phyloP scores from a whole-genome alignment of 2,888 invertebrate species.

The Volucella inanis region DNA sequence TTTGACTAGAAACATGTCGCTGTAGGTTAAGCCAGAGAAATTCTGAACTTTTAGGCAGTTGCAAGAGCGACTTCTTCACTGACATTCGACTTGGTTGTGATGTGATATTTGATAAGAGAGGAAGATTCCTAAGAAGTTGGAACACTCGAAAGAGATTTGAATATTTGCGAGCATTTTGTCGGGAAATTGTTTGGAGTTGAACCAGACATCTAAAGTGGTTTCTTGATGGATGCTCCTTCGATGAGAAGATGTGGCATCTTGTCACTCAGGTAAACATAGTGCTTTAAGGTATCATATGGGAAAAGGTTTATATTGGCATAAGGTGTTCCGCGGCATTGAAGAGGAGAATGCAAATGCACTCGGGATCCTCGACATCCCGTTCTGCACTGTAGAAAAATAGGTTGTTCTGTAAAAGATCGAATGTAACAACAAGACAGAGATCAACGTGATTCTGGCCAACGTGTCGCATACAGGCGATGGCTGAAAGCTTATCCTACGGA shows the following conservation, averaged over 20 bases:
- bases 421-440: slow-evolving; percentile 93
- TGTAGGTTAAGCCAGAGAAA: slow-evolving; percentile 91
- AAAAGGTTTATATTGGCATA: slow-evolving; percentile 94
- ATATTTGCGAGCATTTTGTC: slow-evolving; percentile 89
- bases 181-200: slow-evolving; percentile 88
- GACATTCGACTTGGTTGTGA: slow-evolving; percentile 81
- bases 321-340: slow-evolving; percentile 96
- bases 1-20: slow-evolving; percentile 91
- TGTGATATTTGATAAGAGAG: slow-evolving; percentile 86
- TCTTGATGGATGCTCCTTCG: slow-evolving; percentile 82
- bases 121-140: slow-evolving; percentile 91
- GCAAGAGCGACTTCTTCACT: slow-evolving; percentile 83
- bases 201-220: slow-evolving; percentile 83
- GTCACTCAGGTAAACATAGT: slow-evolving; percentile 96
- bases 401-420: slow-evolving; percentile 94
- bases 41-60: too few relatives aligned
- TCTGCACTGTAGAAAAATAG: slow-evolving; percentile 98
- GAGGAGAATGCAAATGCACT: slow-evolving; percentile 95
- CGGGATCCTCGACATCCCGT: slow-evolving; percentile 96
- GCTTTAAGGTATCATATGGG: slow-evolving; percentile 95
- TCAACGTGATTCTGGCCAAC: slow-evolving; percentile 95
- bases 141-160: slow-evolving; percentile 89
- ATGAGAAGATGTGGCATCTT: slow-evolving; percentile 91
- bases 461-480: slow-evolving; percentile 92
- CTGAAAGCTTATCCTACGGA: slow-evolving; percentile 93